Percentiles rank a stretch among this genome's conserved stretches.
Evolutionary conservation across 2,888 invertebrate genomes (phyloP).

Genomic region (Catocala sponsa): DNA sequence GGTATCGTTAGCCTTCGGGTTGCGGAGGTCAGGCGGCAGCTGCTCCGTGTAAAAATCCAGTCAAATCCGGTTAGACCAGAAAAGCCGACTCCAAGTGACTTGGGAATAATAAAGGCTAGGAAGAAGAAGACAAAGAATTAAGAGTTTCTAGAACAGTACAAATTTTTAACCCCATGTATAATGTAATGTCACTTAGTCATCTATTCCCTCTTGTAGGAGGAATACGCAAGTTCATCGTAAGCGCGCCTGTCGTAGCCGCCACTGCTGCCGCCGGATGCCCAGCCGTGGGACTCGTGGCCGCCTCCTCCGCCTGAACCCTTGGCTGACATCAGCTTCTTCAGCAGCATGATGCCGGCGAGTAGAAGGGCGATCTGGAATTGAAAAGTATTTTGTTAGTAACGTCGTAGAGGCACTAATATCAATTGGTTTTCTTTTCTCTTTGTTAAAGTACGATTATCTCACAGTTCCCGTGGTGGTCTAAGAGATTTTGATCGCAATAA

Average conservation of each 20-base stretch:
- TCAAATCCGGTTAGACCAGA: no score
- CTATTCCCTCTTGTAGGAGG: constrained; percentile 86
- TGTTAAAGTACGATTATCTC: no score
- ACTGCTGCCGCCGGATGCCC: constrained; percentile 64
- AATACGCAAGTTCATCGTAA: constrained; percentile 91
- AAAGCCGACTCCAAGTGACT: no score
- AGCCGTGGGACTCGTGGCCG: constrained; percentile 83
- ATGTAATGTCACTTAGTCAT: not conserved
- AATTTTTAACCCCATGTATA: constrained; percentile 6
- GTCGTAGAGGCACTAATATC: no score
- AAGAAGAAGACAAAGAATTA: no score
- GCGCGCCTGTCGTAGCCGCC: constrained; percentile 89
- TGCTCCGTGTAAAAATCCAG: no score
- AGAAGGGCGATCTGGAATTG: constrained; percentile 93
- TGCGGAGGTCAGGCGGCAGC: no score
- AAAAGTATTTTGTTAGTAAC: constrained; percentile 1
- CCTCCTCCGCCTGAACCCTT: constrained; percentile 88
- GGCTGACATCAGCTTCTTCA: constrained; percentile 93
- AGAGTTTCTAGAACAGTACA: not conserved
- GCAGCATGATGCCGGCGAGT: constrained; percentile 93
- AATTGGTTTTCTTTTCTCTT: no score
- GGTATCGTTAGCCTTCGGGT: no score
- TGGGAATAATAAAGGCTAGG: no score
- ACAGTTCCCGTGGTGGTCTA: no score
- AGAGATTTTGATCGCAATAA: no score